Base-by-base conservation (phyloP, 2,888 invertebrate species). In the Leucoma salicis region DNA sequence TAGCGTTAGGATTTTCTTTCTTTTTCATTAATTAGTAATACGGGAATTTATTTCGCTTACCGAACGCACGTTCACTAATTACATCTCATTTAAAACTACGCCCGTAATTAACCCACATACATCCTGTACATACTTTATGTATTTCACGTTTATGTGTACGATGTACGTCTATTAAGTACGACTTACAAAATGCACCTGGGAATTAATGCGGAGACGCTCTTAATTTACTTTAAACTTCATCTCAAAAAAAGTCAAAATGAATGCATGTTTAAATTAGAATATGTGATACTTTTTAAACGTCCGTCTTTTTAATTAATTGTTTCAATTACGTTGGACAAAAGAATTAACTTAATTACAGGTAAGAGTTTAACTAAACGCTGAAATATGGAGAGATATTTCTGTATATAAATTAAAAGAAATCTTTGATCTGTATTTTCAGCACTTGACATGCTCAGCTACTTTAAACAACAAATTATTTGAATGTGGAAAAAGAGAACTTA, bases 41-140 rank as follows among this genome's bases (percentile, higher is more conserved):
- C n/a, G n/a, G n/a, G n/a, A n/a, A n/a, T n/a, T n/a, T n/a, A n/a
- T n/a, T n/a, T n/a, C 18, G 27, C 2, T 27, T n/a, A 27, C n/a
- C n/a, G 2, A 11, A 27, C 11, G 2, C 66, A 71, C 68, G 70
- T 71, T 54, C 64, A 66, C 74, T 80, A 81, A 80, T 80, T 80
- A 79, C 79, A 65, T 66, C 75, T 77, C 77, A 75, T 79, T 78
- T 73, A 72, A 78, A 78, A 74, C 53, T 60, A 57, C 68, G 46
- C 65, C 64, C 42, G 69, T 79, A 78, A 78, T 80, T 79, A 79
- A 78, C 77, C 80, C 56, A 76, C 65, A 79, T 81, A 53, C 79
- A 59, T 58, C 54, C 18, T 53, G 78, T 81, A 53, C 79, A 59
- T 58, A 55, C 18, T 53, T 42, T 49, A 45, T 49, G 51, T 43